A percentile compares a stretch with the other conserved stretches of the same genome.
Conservation (phyloP, 2,888 invertebrate species). For the Agriopis marginaria region DNA sequence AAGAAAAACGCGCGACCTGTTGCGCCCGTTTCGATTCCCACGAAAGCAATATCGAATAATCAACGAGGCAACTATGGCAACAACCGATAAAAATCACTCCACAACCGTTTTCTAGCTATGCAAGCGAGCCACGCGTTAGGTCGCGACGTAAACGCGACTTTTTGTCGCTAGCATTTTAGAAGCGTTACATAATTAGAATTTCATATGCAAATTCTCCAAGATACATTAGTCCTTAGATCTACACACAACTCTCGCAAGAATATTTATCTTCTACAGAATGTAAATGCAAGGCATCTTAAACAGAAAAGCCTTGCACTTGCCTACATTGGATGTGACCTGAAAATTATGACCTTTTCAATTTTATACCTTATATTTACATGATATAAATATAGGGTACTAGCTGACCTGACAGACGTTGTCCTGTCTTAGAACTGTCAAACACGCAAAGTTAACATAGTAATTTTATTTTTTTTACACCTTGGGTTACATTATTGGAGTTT, state of each 20-base stretch:
- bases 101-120: slow-evolving; percentile 17
- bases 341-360: not conserved
- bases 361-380: not conserved
- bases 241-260: slow-evolving; percentile 24
- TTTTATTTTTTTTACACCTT: too few species aligned
- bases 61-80: slow-evolving; percentile 14
- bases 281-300: slow-evolving; percentile 21
- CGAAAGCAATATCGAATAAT: slow-evolving; percentile 4
- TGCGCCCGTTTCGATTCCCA: not conserved
- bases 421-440: too few species aligned
- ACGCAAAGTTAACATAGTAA: too few species aligned
- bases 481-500: too few species aligned
- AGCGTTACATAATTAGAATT: slow-evolving; percentile 30
- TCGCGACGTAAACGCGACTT: slow-evolving; percentile 9
- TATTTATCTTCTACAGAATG: slow-evolving; percentile 15
- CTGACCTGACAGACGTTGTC: too few species aligned
- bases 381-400: not conserved
- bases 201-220: slow-evolving; percentile 15
- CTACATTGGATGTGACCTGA: slow-evolving; percentile 17
- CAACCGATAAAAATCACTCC: slow-evolving; percentile 17
- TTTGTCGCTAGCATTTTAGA: slow-evolving; percentile 10
- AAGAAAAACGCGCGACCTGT: slow-evolving; percentile 17
- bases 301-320: slow-evolving; percentile 26
- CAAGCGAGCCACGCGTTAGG: slow-evolving; percentile 4
- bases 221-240: slow-evolving; percentile 35